Base-by-base conservation (phyloP, 2,113 vertebrate species). In the Chroicocephalus ridibundus region DNA sequence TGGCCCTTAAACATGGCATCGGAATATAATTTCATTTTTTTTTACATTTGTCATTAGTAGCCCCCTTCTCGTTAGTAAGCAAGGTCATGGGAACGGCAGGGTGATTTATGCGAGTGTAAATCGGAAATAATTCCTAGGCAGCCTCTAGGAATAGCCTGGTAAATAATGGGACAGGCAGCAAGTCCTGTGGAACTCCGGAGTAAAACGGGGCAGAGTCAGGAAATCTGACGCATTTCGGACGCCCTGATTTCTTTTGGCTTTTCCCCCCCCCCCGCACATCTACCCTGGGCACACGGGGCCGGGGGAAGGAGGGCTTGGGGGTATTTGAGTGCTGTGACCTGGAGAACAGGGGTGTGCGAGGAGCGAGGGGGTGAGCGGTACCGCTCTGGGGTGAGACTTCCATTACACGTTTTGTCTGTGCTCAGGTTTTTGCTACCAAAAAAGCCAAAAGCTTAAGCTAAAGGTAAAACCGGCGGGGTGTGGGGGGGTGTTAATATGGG, bases 261-360 rank as follows among this genome's bases (percentile, higher is more conserved):
- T 38, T 25, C 7, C 31, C 21, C 9, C 27, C 10, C 46, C 46
- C n/a, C 25, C 25, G 42, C 29, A 13, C 7, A 5, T 58, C 20
- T 3, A 1, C 21, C 44, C 69, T 15, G 1, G 51, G 72, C 8
- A 4, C 0, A 18, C 3, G 46, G 46, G 2, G 46, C 38, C 38
- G 3, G 24, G 55, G 40, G 40, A 58, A 38, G 38, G 38, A 38
- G 51, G 20, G 15, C 34, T 7, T 5, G 14, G 19, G 36, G 34
- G 16, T 10, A 8, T 71, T 68, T 13, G 82, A 26, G 46, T 12
- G 4, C 19, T 9, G 14, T 5, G 61, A 29, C 15, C 80, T 40
- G 40, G 4, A 15, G 51, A 74, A 5, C 21, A 3, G 0, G 21
- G 55, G 13, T 17, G 49, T 36, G 36, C 24, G 13, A 29, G 70